phyloP scores from a whole-genome alignment of 2,113 vertebrate species.

The Eretmochelys imbricata region DNA sequence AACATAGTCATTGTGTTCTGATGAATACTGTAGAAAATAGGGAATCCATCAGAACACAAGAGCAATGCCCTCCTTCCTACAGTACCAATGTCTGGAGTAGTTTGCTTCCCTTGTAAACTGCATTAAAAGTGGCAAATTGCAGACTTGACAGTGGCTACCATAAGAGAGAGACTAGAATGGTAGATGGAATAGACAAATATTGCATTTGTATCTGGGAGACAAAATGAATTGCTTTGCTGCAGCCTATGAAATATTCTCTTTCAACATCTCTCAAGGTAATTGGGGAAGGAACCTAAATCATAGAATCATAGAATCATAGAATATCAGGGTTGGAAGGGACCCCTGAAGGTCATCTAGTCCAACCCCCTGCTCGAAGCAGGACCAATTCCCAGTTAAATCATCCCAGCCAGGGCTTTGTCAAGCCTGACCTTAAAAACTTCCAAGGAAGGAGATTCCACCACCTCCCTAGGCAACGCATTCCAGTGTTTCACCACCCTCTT shows the following conservation, averaged over 20 bases:
- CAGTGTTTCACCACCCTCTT: too few species aligned
- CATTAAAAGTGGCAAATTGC: not conserved
- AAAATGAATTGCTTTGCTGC: conserved; percentile 34
- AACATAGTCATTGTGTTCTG: not conserved
- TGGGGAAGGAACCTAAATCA: conserved; percentile 36
- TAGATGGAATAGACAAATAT: not conserved
- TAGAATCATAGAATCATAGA: too few species aligned
- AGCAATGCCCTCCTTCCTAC: not conserved
- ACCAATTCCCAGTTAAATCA: too few species aligned
- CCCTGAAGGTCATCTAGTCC: too few species aligned
- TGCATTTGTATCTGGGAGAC: not conserved
- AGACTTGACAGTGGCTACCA: not conserved
- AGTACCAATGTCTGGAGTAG: not conserved
- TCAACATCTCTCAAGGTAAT: conserved; percentile 13
- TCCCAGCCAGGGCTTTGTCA: too few species aligned
- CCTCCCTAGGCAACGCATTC: too few species aligned
- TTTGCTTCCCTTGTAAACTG: conserved; percentile 26
- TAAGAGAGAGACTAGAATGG: not conserved
- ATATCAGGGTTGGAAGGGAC: too few species aligned
- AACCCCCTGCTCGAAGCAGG: too few species aligned
- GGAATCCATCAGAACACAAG: not conserved
- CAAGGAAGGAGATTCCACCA: too few species aligned
- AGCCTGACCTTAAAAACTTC: too few species aligned
- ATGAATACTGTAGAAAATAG: conserved; percentile 19
- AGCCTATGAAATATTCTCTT: conserved; percentile 21